phyloP scores from a whole-genome alignment of 2,113 vertebrate genomes.

The Cebus imitator region DNA sequence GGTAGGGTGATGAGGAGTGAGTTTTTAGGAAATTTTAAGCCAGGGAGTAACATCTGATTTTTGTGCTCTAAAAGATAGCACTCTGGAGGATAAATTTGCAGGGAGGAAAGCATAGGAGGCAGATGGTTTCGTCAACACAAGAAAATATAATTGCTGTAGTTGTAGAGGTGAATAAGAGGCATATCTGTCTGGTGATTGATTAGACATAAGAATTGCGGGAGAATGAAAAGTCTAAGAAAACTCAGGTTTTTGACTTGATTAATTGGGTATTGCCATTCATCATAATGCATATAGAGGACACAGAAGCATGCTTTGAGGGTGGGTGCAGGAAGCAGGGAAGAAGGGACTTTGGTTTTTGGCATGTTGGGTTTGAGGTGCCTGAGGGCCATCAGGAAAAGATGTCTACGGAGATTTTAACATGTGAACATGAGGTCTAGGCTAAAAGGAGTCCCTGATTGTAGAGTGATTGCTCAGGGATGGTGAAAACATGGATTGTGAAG shows the following conservation, averaged over 20 bases:
- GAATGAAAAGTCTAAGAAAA: not conserved
- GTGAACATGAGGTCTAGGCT: not conserved
- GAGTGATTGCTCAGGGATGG: not conserved
- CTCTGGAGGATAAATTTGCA: not conserved
- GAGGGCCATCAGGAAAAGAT: not conserved
- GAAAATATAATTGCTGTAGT: not conserved
- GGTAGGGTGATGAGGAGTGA: not conserved
- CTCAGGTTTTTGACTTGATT: not conserved
- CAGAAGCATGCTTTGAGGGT: not conserved
- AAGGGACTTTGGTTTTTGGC: not conserved
- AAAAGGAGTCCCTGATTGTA: not conserved
- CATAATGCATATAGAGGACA: not conserved
- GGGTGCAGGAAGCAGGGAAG: not conserved
- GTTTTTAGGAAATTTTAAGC: conserved; percentile 37
- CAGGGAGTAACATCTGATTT: not conserved
- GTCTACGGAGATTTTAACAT: not conserved
- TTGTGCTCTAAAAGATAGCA: not conserved
- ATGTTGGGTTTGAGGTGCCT: not conserved
- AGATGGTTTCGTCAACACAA: not conserved
- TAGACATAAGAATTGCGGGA: not conserved
- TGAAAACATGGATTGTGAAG: not conserved
- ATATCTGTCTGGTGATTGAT: not conserved
- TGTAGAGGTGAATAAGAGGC: not conserved
- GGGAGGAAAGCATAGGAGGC: not conserved
- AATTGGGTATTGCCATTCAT: not conserved